Conservation (phyloP, 2,113 vertebrate genomes). For the Grus americana region DNA sequence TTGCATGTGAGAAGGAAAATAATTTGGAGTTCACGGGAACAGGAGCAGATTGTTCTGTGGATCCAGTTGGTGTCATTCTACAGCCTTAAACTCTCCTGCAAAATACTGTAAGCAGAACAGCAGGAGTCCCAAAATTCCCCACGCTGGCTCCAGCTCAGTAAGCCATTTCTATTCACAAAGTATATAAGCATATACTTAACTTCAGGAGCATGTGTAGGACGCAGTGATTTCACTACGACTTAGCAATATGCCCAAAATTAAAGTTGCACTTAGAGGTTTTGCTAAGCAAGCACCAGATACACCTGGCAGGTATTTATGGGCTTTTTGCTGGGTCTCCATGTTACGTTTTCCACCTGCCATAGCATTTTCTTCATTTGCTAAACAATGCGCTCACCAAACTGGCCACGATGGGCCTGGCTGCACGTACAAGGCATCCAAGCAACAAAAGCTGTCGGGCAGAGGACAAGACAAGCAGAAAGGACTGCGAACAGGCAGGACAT, state of each 20-base stretch:
- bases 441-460: neutral
- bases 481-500: neutral
- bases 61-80: slow-evolving; percentile 61
- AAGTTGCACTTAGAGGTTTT: neutral
- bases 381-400: neutral
- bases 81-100: slow-evolving; percentile 45
- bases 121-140: slow-evolving; percentile 44
- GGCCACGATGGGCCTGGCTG: neutral
- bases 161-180: slow-evolving; percentile 23
- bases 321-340: neutral
- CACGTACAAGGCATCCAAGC: neutral
- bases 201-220: neutral
- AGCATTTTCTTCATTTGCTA: neutral
- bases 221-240: neutral
- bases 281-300: neutral
- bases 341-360: neutral
- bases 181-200: neutral
- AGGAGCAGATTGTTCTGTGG: slow-evolving; percentile 56
- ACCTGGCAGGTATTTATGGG: neutral
- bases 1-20: slow-evolving; percentile 65
- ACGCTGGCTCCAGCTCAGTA: neutral
- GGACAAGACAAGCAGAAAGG: neutral
- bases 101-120: slow-evolving; percentile 51
- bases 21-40: slow-evolving; percentile 54
- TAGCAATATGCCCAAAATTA: neutral